Conservation (phyloP, 2,113 vertebrate species). For the Rhinolophus sinicus region DNA sequence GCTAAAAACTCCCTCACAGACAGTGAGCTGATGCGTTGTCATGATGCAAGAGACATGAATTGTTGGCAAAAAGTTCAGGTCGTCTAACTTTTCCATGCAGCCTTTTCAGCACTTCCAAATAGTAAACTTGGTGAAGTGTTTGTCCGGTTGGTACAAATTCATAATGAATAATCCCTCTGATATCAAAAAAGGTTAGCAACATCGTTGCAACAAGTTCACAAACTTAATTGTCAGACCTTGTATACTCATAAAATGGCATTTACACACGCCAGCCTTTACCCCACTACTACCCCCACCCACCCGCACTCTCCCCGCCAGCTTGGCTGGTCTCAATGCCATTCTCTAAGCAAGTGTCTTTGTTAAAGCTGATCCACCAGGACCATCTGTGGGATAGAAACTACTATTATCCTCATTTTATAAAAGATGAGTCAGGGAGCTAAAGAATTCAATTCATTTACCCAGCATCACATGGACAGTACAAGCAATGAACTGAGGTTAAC, state of each 20-base stretch:
- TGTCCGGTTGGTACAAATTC: too few species aligned
- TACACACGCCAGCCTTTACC: neutral
- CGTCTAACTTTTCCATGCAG: too few species aligned
- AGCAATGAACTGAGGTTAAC: neutral
- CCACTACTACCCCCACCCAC: neutral
- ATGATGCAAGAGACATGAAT: too few species aligned
- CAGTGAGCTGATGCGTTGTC: too few species aligned
- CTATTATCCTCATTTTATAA: neutral
- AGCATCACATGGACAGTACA: neutral
- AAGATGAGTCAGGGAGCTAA: neutral
- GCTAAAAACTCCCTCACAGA: too few species aligned
- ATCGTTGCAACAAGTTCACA: too few species aligned
- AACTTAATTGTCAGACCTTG: too few species aligned
- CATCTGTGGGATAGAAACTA: neutral
- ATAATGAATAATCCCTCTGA: too few species aligned
- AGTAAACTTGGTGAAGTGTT: too few species aligned
- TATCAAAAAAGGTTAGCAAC: too few species aligned
- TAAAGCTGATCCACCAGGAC: neutral
- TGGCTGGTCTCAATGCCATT: neutral
- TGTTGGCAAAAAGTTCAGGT: too few species aligned
- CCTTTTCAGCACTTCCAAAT: too few species aligned
- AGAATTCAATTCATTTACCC: neutral
- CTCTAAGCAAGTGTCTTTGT: neutral
- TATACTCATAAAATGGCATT: neutral
- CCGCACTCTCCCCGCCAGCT: neutral